Evolutionary conservation across 2,113 vertebrate species (phyloP).

Genomic region (Ammodytes marinus): DNA sequence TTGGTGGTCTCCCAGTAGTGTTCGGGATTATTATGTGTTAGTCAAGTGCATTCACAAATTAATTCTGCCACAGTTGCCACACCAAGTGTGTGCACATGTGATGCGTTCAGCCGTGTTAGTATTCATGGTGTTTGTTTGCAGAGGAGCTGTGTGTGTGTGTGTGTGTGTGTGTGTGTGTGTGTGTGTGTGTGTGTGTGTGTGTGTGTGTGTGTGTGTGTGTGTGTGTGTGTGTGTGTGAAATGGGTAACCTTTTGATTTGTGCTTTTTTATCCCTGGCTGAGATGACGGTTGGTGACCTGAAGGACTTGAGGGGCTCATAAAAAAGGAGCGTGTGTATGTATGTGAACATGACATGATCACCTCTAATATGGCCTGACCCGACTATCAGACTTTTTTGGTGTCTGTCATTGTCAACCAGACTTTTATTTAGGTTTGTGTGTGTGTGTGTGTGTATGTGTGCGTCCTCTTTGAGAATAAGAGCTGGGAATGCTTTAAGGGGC

Average conservation of each 20-base stretch:
- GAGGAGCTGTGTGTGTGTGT: slow-evolving; percentile 63
- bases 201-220: slow-evolving; percentile 32
- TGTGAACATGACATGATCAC: slow-evolving; percentile 69
- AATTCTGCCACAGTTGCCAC: slow-evolving; percentile 77
- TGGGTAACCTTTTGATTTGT: slow-evolving; percentile 78
- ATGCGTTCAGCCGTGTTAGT: slow-evolving; percentile 77
- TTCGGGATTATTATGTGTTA: slow-evolving; percentile 82
- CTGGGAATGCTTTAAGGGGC: slow-evolving; percentile 80
- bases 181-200: not conserved
- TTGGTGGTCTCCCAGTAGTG: slow-evolving; percentile 76
- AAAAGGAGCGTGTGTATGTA: slow-evolving; percentile 71
- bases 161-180: slow-evolving; percentile 19
- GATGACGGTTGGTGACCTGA: slow-evolving; percentile 83
- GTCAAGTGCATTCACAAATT: slow-evolving; percentile 85
- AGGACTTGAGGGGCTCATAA: slow-evolving; percentile 86
- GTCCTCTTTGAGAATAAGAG: slow-evolving; percentile 61
- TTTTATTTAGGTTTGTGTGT: slow-evolving; percentile 78
- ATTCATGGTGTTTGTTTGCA: slow-evolving; percentile 93
- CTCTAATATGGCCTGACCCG: slow-evolving; percentile 52
- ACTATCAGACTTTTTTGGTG: slow-evolving; percentile 57
- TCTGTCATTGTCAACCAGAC: slow-evolving; percentile 34
- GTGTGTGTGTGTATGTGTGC: slow-evolving; percentile 69
- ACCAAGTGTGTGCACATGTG: slow-evolving; percentile 55
- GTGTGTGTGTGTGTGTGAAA: slow-evolving; percentile 68
- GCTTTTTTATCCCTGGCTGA: slow-evolving; percentile 80